Conservation (phyloP, 2,113 vertebrate species). For the Casuarius casuarius region DNA sequence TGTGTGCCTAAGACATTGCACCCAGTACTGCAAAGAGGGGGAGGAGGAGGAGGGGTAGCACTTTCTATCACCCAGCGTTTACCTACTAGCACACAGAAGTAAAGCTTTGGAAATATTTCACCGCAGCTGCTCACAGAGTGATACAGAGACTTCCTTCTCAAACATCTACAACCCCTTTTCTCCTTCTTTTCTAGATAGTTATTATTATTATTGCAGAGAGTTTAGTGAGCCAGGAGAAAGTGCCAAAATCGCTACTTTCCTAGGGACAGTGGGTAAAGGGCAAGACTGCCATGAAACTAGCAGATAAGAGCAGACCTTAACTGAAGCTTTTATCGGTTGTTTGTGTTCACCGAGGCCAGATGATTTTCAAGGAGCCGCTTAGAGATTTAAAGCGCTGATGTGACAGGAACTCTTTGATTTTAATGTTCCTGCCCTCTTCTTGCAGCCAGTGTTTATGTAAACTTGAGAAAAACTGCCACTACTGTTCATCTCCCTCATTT, state of each 20-base stretch:
- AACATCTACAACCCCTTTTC: background rate
- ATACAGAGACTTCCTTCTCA: background rate
- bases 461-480: constrained; percentile 83
- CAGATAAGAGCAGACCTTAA: constrained; percentile 72
- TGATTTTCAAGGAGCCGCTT: constrained; percentile 79
- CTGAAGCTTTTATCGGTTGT: constrained; percentile 80
- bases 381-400: constrained; percentile 77
- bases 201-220: background rate
- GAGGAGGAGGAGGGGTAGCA: background rate
- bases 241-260: constrained; percentile 67
- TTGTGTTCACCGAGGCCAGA: constrained; percentile 77
- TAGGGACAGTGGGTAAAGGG: constrained; percentile 67
- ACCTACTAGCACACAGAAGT: background rate
- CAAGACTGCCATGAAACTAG: constrained; percentile 65
- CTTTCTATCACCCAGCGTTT: background rate
- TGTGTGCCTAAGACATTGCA: background rate
- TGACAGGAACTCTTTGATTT: constrained; percentile 82
- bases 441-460: constrained; percentile 78
- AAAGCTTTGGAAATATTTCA: background rate
- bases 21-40: background rate
- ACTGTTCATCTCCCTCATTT: constrained; percentile 79
- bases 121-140: background rate
- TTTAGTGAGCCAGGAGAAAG: constrained; percentile 35
- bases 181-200: background rate
- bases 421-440: constrained; percentile 69